A percentile compares a stretch with the other conserved stretches of the same genome.
These are phyloP conservation scores for Illadopsis cleaveri DNA, from an alignment of 2,113 vertebrate species.

Conservation along the genomic window DNA sequence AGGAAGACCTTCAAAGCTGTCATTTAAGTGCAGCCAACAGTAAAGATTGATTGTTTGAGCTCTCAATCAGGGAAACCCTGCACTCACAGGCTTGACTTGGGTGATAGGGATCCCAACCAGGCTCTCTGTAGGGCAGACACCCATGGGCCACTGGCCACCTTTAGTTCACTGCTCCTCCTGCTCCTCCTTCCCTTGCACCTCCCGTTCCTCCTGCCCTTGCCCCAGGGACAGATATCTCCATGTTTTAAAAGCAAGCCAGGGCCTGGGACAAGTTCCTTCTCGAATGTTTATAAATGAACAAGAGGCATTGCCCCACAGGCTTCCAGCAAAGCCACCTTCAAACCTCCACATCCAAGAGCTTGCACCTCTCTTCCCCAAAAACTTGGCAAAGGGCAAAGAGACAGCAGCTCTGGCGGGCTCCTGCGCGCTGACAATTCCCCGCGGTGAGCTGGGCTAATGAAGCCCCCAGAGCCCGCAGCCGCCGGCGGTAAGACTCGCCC, in stretches of 20 bases:
- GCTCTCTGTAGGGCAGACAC: not conserved
- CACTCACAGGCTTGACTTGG: not conserved
- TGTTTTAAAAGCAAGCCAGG: not conserved
- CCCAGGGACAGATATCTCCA: not conserved
- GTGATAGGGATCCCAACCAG: not conserved
- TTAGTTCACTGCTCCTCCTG: not conserved
- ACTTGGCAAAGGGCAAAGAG: not conserved
- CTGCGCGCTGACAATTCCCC: accelerated
- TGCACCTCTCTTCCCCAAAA: not conserved
- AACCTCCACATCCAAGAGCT: not conserved
- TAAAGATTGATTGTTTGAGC: not conserved
- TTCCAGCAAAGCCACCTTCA: not conserved
- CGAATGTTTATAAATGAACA: not conserved
- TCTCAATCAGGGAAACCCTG: not conserved
- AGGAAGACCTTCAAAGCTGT: not conserved
- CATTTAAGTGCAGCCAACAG: not conserved
- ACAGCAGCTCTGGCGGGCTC: not conserved
- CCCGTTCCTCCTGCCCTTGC: not conserved
- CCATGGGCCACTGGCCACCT: not conserved
- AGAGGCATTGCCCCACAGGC: not conserved
- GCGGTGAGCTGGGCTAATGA: not conserved
- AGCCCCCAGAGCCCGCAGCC: not conserved
- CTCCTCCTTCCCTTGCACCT: not conserved
- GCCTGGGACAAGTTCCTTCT: not conserved
- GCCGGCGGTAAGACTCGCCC: accelerated